These are phyloP conservation scores for Pammene aurita DNA, from an alignment of 2,888 invertebrate genomes.

Conservation along the genomic window DNA sequence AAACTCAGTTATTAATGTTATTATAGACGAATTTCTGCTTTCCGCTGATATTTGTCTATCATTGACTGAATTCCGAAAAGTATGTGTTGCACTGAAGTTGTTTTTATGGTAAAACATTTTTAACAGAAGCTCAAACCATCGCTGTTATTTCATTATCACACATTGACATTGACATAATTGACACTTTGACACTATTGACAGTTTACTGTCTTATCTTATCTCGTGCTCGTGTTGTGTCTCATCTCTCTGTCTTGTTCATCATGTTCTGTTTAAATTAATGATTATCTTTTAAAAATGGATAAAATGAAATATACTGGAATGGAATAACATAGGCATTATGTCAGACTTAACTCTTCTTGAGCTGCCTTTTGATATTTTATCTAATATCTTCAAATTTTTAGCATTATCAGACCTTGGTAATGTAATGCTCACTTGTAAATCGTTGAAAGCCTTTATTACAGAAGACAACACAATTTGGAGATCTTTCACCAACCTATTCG, in stretches of 20 bases:
- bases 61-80: too few species aligned
- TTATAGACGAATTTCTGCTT: too few species aligned
- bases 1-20: too few species aligned
- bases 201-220: not conserved
- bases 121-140: slow-evolving; percentile 13
- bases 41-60: too few species aligned
- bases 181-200: not conserved
- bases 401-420: slow-evolving; percentile 59
- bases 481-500: slow-evolving; percentile 52
- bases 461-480: slow-evolving; percentile 68
- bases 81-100: too few species aligned
- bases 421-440: slow-evolving; percentile 69
- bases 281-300: not conserved
- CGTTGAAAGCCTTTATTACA: slow-evolving; percentile 57
- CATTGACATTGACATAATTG: not conserved
- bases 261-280: not conserved
- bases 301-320: slow-evolving; percentile 14
- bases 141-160: not conserved
- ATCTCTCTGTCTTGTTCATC: not conserved
- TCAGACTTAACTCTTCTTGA: slow-evolving; percentile 46
- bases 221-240: too few species aligned
- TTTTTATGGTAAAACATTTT: slow-evolving; percentile 10
- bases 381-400: slow-evolving; percentile 62
- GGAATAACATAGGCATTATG: slow-evolving; percentile 44
- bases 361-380: slow-evolving; percentile 66